Evolutionary conservation across 2,113 vertebrate species (phyloP).

Genomic region (Cariama cristata): DNA sequence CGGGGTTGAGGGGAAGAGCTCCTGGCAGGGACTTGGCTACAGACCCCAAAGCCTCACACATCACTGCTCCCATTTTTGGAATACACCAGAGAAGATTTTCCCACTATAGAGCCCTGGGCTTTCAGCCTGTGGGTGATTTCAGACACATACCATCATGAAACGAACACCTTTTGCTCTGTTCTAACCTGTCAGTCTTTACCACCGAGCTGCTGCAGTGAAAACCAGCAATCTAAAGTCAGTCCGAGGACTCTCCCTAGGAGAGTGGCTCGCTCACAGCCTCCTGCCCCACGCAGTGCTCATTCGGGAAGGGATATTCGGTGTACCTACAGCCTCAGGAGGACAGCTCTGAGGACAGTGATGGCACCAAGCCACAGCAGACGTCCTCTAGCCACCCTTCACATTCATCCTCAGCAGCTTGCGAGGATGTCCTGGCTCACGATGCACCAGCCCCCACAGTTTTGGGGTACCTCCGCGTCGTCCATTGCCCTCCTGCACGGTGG

Average conservation of each 20-base stretch:
- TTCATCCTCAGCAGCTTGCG: not conserved
- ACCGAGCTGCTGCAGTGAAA: not conserved
- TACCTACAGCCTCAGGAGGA: not conserved
- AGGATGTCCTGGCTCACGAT: accelerated
- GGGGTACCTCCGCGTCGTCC: not conserved
- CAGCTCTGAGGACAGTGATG: not conserved
- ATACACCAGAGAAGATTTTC: not conserved
- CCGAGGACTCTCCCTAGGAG: accelerated
- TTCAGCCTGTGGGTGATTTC: not conserved
- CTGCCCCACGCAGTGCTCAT: no score
- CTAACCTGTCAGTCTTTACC: not conserved
- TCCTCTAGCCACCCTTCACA: no score
- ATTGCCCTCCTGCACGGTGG: accelerated
- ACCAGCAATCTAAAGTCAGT: not conserved
- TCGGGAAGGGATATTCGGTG: not conserved
- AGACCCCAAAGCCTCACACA: not conserved
- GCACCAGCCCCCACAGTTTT: accelerated
- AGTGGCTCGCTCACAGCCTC: not conserved
- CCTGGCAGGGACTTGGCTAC: not conserved
- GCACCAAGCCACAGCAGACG: not conserved
- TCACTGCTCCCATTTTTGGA: not conserved
- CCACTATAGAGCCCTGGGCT: not conserved
- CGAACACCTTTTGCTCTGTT: not conserved
- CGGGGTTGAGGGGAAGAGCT: not conserved
- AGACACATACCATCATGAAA: accelerated